A percentile compares a stretch with the other conserved stretches of the same genome.
Conservation (phyloP, 2,888 invertebrate species). For the Thelaira solivaga region DNA sequence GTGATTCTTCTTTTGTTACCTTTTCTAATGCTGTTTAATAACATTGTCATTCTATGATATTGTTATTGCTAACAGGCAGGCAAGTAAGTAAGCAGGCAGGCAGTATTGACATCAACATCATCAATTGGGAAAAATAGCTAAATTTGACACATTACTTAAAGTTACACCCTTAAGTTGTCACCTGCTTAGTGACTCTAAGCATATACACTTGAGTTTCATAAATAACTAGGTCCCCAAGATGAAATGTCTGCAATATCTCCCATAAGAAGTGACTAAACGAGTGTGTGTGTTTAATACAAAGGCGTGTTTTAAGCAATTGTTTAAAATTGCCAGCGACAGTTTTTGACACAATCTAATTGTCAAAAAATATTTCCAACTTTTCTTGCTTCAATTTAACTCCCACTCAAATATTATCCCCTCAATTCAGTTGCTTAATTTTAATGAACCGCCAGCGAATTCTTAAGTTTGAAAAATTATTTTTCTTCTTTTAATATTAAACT, state of each 20-base stretch:
- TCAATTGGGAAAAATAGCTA: conserved; percentile 55
- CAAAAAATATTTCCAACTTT: conserved; percentile 35
- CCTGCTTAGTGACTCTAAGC: conserved; percentile 40
- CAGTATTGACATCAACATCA: neutral
- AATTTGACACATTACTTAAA: conserved; percentile 63
- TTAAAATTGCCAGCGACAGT: conserved; percentile 44
- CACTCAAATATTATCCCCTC: neutral
- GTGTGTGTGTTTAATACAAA: conserved; percentile 1
- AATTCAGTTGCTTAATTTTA: conserved; percentile 27
- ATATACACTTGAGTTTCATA: neutral
- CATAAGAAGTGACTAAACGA: too few relatives aligned
- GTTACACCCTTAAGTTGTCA: conserved; percentile 55
- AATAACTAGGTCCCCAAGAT: neutral
- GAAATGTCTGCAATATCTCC: neutral
- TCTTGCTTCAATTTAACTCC: neutral
- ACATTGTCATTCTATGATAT: conserved; percentile 15
- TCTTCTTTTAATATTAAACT: conserved; percentile 27
- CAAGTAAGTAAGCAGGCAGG: too few relatives aligned
- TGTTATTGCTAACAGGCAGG: conserved; percentile 13
- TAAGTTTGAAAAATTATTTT: conserved; percentile 33
- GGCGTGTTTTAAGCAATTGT: conserved; percentile 40
- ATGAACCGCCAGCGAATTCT: conserved; percentile 34
- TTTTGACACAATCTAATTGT: conserved; percentile 48
- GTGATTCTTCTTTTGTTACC: neutral
- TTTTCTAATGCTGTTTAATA: conserved; percentile 32